Evolutionary conservation across 1,140 invertebrate species (phyloP), one percentile per base, ranked within the genome.

Genomic region (Drosophila ogumai): DNA sequence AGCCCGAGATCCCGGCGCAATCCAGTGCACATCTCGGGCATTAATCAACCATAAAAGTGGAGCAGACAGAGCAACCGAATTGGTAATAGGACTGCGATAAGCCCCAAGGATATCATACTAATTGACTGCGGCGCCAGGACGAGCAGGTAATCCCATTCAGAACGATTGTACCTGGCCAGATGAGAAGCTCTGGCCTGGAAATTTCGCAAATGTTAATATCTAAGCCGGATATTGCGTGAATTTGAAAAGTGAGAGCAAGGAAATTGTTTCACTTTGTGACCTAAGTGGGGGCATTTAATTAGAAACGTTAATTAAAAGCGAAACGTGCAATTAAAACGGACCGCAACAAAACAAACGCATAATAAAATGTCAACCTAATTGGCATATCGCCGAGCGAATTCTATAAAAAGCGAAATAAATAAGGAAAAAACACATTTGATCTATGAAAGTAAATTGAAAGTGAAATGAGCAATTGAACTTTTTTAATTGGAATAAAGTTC

Each of bases 21-120:
- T 67, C 69, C 69, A 72, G 69, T 73, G 65, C 58, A 78, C 75
- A 78, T 78, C 65, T 54, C 58, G 65, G 41, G 80, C 84, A 88
- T 87, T 78, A 87, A 88, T 87, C 84, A 87, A 84, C 63, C 57
- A 76, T 64, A 78, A 82, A 82, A 50, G 55, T 64, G 58, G 44
- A 75, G 40, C 67, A 85, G 68, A 81, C 73, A 77, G 67, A 66
- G 49, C 57, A 59, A 63, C 61, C 66, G 63, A 74, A 84, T 64
- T 71, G 60, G 44, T 54, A 73, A 75, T 73, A 68, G 40, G 66
- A 68, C 63, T 60, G 19, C 46, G 66, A 87, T 88, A 80, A 82
- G 64, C 71, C 72, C 76, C 60, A 59, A 71, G 76, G 57, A 80
- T 77, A 87, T 84, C 68, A 74, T 44, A 71, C 76, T 88, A 88